Base-by-base conservation (phyloP, 2,888 invertebrate species). In the Callinectes sapidus region DNA sequence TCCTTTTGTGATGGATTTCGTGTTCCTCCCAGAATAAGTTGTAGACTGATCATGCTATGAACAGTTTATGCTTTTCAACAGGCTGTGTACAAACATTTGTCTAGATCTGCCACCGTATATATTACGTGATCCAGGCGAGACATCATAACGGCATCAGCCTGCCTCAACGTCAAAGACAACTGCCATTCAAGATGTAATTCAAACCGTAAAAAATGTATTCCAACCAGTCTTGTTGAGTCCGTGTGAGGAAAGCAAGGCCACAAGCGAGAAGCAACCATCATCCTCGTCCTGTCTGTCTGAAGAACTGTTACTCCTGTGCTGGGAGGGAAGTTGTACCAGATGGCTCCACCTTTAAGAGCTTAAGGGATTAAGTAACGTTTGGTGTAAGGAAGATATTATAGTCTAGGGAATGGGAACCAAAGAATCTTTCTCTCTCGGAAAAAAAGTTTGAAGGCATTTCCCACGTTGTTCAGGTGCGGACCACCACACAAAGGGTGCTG, bases 171-270 rank as follows among this genome's bases (percentile, higher is more conserved):
- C 6, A 32, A 39, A 42, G 71, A 5, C 28, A 71, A 71, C 71
- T 71, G 71, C 13, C 71, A 71, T 71, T 71, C 71, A 71, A 71
- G 71, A 71, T 71, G n/a, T 71, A 71, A 71, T 28, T 71, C 28
- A 71, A 71, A n/a, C n/a, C 28, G 71, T n/a, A 28, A 71, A 71
- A 71, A 71, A 71, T 28, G 28, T 28, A 28, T 71, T 71, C n/a
- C 71, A 71, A 28, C 71, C 71, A 28, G n/a, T 28, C 71, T 71
- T 71, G 8, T 28, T 8, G 71, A 71, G 71, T 71, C n/a, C 28
- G 71, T 28, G 28, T 28, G n/a, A 71, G 71, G 71, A 28, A 28
- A 71, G 71, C 71, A 28, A 71, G 71, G 71, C 10, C 71, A 71
- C 28, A 28, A 28, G 71, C 13, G 28, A 71, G 13, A 28, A 28